These are phyloP conservation scores for Alentia gelatinosa DNA, from an alignment of 2,888 invertebrate genomes.

Conservation along the genomic window DNA sequence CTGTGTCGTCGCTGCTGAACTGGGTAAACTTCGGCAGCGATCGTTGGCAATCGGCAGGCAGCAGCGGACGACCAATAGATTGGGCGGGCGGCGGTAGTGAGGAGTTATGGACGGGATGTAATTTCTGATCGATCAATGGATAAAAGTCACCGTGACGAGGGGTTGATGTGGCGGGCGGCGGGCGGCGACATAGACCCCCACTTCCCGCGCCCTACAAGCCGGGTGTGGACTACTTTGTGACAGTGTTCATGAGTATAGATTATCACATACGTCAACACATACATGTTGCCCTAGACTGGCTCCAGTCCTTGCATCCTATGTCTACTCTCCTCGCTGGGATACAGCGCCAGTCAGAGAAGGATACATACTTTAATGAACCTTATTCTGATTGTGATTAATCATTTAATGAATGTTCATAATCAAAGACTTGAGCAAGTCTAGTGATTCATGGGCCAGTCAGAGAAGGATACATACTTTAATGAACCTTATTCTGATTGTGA, in stretches of 20 bases:
- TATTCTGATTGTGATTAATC: no score
- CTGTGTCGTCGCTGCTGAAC: no score
- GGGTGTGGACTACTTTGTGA: background rate
- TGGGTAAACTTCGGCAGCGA: background rate
- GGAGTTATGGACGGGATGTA: slow-evolving; percentile 10
- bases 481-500: no score
- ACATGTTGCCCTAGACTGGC: background rate
- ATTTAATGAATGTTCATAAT: no score
- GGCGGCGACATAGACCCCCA: background rate
- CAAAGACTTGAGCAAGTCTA: no score
- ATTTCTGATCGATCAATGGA: slow-evolving; percentile 16
- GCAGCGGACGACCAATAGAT: background rate
- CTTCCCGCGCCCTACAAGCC: background rate
- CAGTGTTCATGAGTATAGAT: background rate
- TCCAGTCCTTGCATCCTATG: no score
- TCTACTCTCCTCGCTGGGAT: no score
- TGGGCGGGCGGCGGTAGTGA: background rate
- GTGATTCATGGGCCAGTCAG: no score
- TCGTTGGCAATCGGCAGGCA: background rate
- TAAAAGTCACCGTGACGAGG: slow-evolving; percentile 3
- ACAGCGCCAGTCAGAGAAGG: no score
- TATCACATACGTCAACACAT: background rate
- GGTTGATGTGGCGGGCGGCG: background rate
- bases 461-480: no score
- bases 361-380: no score